These are phyloP conservation scores for Sciurus niger DNA, from an alignment of 2,113 vertebrate genomes.

Conservation along the genomic window DNA sequence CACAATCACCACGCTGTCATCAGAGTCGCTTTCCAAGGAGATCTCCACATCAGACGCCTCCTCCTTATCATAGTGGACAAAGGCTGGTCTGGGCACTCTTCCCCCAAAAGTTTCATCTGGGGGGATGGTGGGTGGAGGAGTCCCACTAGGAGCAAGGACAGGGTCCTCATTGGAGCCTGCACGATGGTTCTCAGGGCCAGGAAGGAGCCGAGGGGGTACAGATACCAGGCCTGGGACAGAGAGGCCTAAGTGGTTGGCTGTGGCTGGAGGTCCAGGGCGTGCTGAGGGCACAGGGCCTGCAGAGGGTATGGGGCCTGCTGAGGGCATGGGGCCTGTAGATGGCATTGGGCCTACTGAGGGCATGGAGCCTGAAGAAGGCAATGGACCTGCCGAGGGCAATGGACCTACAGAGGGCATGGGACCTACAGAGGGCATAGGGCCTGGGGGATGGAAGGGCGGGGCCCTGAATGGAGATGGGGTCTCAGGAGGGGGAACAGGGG, in stretches of 20 bases:
- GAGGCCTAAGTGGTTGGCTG: conserved; percentile 83
- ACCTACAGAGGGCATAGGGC: conserved; percentile 80
- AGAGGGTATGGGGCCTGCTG: conserved; percentile 84
- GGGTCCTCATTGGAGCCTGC: conserved; percentile 82
- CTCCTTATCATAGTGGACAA: conserved; percentile 95
- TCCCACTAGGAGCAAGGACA: conserved; percentile 85
- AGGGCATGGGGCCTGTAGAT: background rate
- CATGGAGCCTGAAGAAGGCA: conserved; percentile 86
- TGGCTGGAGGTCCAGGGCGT: conserved; percentile 84
- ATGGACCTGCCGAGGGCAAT: conserved; percentile 62
- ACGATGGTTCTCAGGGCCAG: conserved; percentile 80
- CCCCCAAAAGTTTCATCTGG: conserved; percentile 86
- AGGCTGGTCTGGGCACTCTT: conserved; percentile 91
- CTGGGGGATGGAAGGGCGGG: conserved; percentile 87
- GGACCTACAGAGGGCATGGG: background rate
- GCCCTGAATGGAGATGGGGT: conserved; percentile 79
- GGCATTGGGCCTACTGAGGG: conserved; percentile 51
- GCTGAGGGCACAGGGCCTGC: conserved; percentile 79
- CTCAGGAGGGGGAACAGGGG: conserved; percentile 68
- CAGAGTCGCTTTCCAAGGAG: conserved; percentile 94
- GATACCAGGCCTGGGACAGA: conserved; percentile 82
- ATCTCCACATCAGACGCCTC: conserved; percentile 94
- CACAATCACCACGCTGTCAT: conserved; percentile 95
- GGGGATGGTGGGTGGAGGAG: conserved; percentile 84
- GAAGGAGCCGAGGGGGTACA: conserved; percentile 65